These are phyloP conservation scores for Polydrusus tereticollis DNA, from an alignment of 2,888 invertebrate genomes.

Conservation along the genomic window DNA sequence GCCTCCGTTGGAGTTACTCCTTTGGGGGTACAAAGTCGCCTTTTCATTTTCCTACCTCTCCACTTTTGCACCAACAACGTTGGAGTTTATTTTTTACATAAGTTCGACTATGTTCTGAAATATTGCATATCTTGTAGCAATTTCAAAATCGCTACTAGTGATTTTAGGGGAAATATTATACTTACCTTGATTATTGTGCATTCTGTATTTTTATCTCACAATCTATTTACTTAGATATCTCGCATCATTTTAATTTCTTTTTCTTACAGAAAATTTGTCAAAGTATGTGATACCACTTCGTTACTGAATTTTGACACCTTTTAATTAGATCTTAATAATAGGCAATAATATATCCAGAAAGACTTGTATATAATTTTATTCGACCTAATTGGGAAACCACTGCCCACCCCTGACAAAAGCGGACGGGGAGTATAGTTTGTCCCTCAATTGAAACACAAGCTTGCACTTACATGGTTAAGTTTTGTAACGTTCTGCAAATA, in stretches of 20 bases:
- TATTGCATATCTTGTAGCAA: background rate
- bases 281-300: no score
- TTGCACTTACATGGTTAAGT: conserved; percentile 17
- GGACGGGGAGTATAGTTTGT: conserved; percentile 12
- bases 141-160: no score
- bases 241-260: no score
- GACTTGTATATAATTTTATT: conserved; percentile 7
- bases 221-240: no score
- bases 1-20: conserved; percentile 55
- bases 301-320: no score
- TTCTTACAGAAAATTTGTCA: no score
- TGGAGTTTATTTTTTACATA: conserved; percentile 28
- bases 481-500: background rate
- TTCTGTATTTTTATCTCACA: no score
- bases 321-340: background rate
- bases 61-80: conserved; percentile 22
- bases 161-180: no score
- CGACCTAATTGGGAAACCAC: conserved; percentile 19
- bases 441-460: conserved; percentile 23
- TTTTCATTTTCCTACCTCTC: conserved; percentile 47
- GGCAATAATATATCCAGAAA: background rate
- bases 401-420: background rate
- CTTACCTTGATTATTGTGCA: no score
- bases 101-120: conserved; percentile 2
- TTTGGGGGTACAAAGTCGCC: conserved; percentile 52